Conservation (phyloP, 1,140 invertebrate genomes). For the Drosophila triauraria region DNA sequence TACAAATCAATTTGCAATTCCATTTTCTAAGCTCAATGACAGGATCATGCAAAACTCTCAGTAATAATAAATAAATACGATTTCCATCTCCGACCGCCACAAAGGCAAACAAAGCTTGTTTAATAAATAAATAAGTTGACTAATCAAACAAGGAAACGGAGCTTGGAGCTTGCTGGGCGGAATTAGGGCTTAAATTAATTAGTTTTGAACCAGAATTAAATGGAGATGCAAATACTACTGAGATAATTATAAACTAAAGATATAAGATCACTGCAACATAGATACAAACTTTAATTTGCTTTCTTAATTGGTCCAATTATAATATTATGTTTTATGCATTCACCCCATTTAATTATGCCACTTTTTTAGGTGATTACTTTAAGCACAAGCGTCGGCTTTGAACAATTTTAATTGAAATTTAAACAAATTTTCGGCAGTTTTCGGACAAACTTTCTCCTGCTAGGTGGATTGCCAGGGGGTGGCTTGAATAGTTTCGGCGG, state of each 20-base stretch:
- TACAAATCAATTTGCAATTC: slow-evolving; percentile 32
- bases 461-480: no score
- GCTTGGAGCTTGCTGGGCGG: not conserved
- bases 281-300: not conserved
- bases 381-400: not conserved
- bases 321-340: slow-evolving; percentile 2
- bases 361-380: not conserved
- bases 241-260: not conserved
- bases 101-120: slow-evolving; percentile 30
- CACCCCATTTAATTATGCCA: slow-evolving; percentile 6
- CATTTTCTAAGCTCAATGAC: slow-evolving; percentile 28
- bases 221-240: not conserved
- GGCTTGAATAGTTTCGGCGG: not conserved
- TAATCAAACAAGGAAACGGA: slow-evolving; percentile 17
- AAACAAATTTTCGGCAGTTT: slow-evolving; percentile 37
- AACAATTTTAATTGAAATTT: slow-evolving; percentile 45
- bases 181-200: slow-evolving; percentile 14
- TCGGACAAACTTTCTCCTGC: slow-evolving; percentile 25
- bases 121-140: slow-evolving; percentile 45
- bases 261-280: no score
- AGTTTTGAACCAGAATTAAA: not conserved
- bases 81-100: slow-evolving; percentile 12
- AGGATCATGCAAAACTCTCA: slow-evolving; percentile 8
- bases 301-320: slow-evolving; percentile 1
- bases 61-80: slow-evolving; percentile 49